Percentiles rank a stretch among this genome's conserved stretches.
Evolutionary conservation across 1,140 invertebrate genomes (phyloP).

Genomic region (Subanguina moxae): DNA sequence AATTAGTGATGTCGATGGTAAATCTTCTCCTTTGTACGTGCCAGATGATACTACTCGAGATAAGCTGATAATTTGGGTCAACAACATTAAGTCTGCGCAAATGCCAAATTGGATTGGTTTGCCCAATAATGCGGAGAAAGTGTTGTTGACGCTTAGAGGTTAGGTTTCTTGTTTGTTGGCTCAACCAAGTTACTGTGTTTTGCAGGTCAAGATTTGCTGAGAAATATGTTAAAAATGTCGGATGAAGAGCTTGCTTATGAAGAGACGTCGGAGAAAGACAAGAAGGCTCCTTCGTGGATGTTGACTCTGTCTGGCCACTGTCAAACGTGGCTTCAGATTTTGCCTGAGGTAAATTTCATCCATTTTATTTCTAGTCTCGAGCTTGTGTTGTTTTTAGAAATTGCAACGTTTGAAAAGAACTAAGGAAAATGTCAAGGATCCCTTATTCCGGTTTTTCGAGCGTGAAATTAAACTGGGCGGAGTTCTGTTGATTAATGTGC

Average conservation of each 20-base stretch:
- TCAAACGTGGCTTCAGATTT: constrained; percentile 80
- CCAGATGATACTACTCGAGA: constrained; percentile 91
- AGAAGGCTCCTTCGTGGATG: constrained; percentile 86
- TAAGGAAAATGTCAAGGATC: constrained; percentile 93
- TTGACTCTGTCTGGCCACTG: constrained; percentile 85
- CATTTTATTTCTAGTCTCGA: background rate
- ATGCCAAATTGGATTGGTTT: constrained; percentile 96
- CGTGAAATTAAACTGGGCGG: constrained; percentile 85
- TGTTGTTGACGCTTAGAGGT: constrained; percentile 71
- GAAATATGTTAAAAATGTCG: constrained; percentile 88
- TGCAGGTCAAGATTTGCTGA: constrained; percentile 73
- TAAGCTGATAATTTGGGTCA: constrained; percentile 94
- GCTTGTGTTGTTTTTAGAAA: too few relatives aligned
- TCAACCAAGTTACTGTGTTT: background rate
- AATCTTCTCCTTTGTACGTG: constrained; percentile 76
- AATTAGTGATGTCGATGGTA: constrained; percentile 81
- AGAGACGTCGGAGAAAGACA: constrained; percentile 62
- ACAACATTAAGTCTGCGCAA: constrained; percentile 82
- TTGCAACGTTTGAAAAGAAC: constrained; percentile 76
- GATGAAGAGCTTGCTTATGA: constrained; percentile 77
- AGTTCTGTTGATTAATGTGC: constrained; percentile 77
- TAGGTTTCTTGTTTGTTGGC: background rate
- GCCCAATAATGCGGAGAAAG: constrained; percentile 97
- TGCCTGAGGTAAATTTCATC: constrained; percentile 75
- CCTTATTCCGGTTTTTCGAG: constrained; percentile 94